Evolutionary conservation across 2,888 invertebrate genomes (phyloP).

Genomic region (Itoplectis maculator): DNA sequence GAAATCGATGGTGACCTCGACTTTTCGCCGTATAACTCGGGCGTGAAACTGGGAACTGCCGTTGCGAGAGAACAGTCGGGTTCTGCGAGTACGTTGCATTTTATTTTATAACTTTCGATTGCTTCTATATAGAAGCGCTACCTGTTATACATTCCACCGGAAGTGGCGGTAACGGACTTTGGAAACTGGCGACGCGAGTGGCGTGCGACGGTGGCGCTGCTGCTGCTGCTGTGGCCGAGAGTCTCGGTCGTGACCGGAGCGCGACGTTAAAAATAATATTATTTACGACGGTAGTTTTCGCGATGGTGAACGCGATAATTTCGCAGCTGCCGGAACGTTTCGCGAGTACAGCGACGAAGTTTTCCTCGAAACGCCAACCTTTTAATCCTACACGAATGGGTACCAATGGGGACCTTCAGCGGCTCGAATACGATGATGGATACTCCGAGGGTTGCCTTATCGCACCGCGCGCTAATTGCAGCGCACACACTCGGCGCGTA

Average conservation of each 20-base stretch:
- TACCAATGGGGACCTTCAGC: too few species aligned
- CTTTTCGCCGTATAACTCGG: slow-evolving; percentile 9
- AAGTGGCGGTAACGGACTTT: slow-evolving; percentile 7
- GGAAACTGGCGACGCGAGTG: slow-evolving; percentile 31
- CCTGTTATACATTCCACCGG: background rate
- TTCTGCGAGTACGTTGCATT: slow-evolving; percentile 9
- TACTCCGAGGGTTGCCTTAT: too few species aligned
- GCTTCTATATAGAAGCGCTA: background rate
- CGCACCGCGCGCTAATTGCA: too few species aligned
- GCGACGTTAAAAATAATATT: slow-evolving; percentile 40
- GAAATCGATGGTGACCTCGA: slow-evolving; percentile 24
- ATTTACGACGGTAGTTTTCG: slow-evolving; percentile 20
- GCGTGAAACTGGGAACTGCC: background rate
- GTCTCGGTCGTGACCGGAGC: slow-evolving; percentile 18
- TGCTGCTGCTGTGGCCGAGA: too few species aligned
- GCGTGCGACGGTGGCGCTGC: too few species aligned
- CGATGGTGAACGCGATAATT: too few species aligned
- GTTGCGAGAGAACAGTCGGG: background rate
- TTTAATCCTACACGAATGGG: too few species aligned
- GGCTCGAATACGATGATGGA: too few species aligned
- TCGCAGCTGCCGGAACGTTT: too few species aligned
- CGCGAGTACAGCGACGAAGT: background rate
- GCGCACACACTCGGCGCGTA: too few species aligned
- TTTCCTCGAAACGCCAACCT: background rate
- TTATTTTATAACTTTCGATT: slow-evolving; percentile 30